phyloP scores from a whole-genome alignment of 2,797 vertebrate genomes.

The Synanceia verrucosa region DNA sequence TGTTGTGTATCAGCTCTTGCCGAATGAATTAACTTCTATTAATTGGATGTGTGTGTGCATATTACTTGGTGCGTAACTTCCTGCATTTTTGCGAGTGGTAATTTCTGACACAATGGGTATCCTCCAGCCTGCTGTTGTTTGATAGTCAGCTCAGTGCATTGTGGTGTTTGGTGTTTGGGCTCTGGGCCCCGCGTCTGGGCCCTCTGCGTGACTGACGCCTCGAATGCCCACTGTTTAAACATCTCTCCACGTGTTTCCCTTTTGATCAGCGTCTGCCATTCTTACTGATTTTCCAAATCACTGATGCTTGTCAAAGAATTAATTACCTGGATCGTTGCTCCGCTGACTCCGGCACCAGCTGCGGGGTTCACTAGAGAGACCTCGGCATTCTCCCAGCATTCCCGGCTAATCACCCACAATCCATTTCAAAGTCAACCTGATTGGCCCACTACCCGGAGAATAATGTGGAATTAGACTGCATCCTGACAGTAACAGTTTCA shows the following conservation, averaged over 20 bases:
- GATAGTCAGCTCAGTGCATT: constrained; percentile 59
- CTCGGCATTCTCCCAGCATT: constrained; percentile 79
- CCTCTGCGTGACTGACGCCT: constrained; percentile 69
- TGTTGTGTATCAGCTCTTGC: constrained; percentile 2
- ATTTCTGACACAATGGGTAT: constrained; percentile 21
- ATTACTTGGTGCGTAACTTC: constrained; percentile 4
- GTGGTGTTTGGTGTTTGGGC: constrained; percentile 59
- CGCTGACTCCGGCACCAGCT: constrained; percentile 79
- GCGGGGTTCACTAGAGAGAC: constrained; percentile 73
- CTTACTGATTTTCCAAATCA: constrained; percentile 87
- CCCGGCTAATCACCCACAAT: constrained; percentile 84
- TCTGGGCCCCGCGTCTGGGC: constrained; percentile 40
- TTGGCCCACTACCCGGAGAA: constrained; percentile 79
- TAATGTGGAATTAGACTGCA: constrained; percentile 81
- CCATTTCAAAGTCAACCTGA: constrained; percentile 87
- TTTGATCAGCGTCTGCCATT: constrained; percentile 85
- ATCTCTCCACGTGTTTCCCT: constrained; percentile 81
- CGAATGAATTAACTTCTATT: constrained; percentile 30
- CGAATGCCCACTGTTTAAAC: constrained; percentile 79
- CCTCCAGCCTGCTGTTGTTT: constrained; percentile 53
- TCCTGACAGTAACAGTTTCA: constrained; percentile 80
- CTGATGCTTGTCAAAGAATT: constrained; percentile 87
- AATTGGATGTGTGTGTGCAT: constrained; percentile 29
- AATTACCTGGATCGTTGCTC: constrained; percentile 86
- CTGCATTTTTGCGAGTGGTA: constrained; percentile 22